Percentiles rank a stretch among this genome's conserved stretches.
These are phyloP conservation scores for Sphaerolaimus hirsutus DNA, from an alignment of 2,888 invertebrate species.

Conservation along the genomic window DNA sequence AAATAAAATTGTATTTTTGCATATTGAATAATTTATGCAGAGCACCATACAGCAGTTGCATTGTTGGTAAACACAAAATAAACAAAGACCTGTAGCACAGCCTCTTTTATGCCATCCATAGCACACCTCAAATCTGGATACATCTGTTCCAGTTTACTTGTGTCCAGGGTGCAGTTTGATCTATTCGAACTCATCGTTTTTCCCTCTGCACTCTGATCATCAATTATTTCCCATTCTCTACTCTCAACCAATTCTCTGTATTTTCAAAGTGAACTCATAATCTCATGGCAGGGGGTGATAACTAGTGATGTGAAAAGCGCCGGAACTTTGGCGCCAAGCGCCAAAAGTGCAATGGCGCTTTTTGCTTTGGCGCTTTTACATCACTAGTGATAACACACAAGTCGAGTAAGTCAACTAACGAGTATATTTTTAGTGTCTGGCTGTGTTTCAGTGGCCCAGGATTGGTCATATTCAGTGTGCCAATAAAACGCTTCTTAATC, in stretches of 20 bases:
- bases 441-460: constrained; percentile 9
- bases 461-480: constrained; percentile 10
- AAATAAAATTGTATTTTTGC: neutral
- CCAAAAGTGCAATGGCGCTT: no score
- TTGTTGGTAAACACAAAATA: neutral
- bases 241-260: no score
- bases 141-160: constrained; percentile 11
- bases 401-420: no score
- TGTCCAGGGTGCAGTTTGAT: constrained; percentile 10
- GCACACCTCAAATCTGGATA: constrained; percentile 13
- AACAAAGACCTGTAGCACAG: constrained; percentile 8
- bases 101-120: constrained; percentile 13
- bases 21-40: neutral
- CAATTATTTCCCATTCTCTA: neutral
- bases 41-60: neutral
- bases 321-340: no score
- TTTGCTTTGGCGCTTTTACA: no score
- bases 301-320: no score
- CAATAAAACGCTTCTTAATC: constrained; percentile 7
- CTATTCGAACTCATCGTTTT: constrained; percentile 3
- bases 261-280: no score
- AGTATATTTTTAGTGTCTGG: constrained; percentile 7
- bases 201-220: constrained; percentile 6
- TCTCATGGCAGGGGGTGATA: no score
- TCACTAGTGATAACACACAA: no score